Evolutionary conservation across 2,113 vertebrate genomes (phyloP), one percentile per base, ranked within the genome.

Genomic region (Rallus limicola): DNA sequence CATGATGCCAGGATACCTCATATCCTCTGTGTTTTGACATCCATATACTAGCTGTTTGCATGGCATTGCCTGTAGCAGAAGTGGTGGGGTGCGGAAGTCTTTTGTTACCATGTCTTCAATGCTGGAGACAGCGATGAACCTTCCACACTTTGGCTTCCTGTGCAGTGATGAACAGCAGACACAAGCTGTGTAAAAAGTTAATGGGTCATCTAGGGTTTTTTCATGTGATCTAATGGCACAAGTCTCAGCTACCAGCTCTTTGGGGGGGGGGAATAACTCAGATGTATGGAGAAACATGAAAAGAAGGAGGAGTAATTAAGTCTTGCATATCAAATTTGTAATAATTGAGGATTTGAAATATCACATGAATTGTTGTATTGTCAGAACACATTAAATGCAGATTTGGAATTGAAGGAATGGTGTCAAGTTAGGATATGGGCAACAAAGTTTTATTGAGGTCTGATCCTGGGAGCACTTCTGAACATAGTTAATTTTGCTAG

Each of bases 171-270:
- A 65, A 44, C 17, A 74, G 50, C 44, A 52, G 58, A 36, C 44
- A 46, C 53, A 50, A 50, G 13, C 20, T 33, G 5, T 33, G 17
- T 72, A n/a, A 65, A 53, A 16, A 78, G 28, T 40, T 58, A 6
- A 24, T 44, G 46, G 14, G 24, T 40, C 62, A 20, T 21, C 42
- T 53, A 23, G 0, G 0, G 4, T 67, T 86, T 62, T 70, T 12
- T 13, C 14, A 4, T 20, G 48, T 86, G 38, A 64, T 28, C 38
- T 63, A 31, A 48, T 12, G 31, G 42, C 9, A 88, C 52, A 72
- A 65, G 4, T 42, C 48, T 36, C 0, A 0, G 23, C 6, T 58
- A 26, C 11, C 24, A 50, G 20, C 29, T 83, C 1, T 50, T 64
- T 56, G 29, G 16, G 29, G 16, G 29, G 16, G 46, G 36, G 1